A percentile compares a stretch with the other conserved stretches of the same genome.
Evolutionary conservation across 2,888 invertebrate genomes (phyloP).

Genomic region (Microctonus hyperodae): DNA sequence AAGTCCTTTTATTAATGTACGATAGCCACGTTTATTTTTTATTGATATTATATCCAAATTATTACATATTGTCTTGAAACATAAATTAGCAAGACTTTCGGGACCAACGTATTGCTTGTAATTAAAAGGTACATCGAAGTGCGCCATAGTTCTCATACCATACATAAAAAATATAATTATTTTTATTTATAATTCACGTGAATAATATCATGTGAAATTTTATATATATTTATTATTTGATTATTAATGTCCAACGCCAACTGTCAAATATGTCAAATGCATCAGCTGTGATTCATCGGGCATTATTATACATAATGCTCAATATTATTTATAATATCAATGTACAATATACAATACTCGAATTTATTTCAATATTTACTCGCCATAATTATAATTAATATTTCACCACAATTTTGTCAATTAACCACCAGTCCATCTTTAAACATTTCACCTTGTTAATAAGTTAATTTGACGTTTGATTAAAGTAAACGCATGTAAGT

Average conservation of each 20-base stretch:
- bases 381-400: slow-evolving; percentile 9
- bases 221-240: background rate
- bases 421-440: slow-evolving; percentile 40
- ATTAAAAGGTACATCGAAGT: slow-evolving; percentile 52
- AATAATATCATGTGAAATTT: slow-evolving; percentile 1
- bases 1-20: slow-evolving; percentile 68
- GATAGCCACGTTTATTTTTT: slow-evolving; percentile 49
- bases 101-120: slow-evolving; percentile 62
- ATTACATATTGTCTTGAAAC: slow-evolving; percentile 70
- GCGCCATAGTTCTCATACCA: slow-evolving; percentile 47
- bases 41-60: slow-evolving; percentile 70
- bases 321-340: background rate
- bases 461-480: background rate
- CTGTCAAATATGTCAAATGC: slow-evolving; percentile 48
- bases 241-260: slow-evolving; percentile 37
- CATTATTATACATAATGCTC: slow-evolving; percentile 21
- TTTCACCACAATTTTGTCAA: slow-evolving; percentile 31
- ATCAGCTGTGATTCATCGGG: slow-evolving; percentile 44
- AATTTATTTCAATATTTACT: slow-evolving; percentile 6
- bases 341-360: background rate
- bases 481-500: background rate
- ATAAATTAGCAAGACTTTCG: slow-evolving; percentile 71
- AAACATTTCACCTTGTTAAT: background rate
- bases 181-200: background rate
- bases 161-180: background rate